phyloP scores from a whole-genome alignment of 2,888 invertebrate species.

The Myopa testacea region DNA sequence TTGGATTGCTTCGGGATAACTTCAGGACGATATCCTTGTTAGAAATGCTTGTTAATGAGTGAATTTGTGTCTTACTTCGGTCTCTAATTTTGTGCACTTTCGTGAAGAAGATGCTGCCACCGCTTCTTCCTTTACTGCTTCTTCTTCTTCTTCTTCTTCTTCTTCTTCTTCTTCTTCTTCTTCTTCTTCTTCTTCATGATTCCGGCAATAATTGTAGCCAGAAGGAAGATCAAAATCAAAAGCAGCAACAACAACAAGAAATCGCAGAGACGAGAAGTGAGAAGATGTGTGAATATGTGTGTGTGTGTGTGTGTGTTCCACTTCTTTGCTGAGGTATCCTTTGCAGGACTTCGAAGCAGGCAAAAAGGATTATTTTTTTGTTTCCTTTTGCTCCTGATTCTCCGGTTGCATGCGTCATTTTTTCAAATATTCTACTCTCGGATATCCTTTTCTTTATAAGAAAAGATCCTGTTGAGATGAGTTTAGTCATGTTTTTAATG shows the following conservation, averaged over 20 bases:
- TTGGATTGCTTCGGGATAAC: neutral
- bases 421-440: neutral
- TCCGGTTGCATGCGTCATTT: neutral
- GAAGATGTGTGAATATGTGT: neutral
- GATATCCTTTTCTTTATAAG: neutral
- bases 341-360: neutral
- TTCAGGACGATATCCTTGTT: constrained; percentile 7
- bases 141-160: neutral
- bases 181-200: too few relatives aligned
- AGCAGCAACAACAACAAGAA: neutral
- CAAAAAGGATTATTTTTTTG: neutral
- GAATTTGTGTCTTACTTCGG: constrained; percentile 33
- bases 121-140: neutral
- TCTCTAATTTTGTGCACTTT: constrained; percentile 14
- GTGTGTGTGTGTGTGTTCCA: neutral
- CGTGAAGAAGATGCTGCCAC: neutral
- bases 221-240: neutral
- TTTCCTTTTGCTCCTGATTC: constrained; percentile 12
- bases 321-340: constrained; percentile 20
- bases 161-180: neutral
- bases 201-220: neutral
- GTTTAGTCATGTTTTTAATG: neutral
- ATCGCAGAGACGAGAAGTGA: neutral
- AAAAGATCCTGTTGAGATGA: too few relatives aligned
- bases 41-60: constrained; percentile 23